Evolutionary conservation across 2,888 invertebrate genomes (phyloP).

Genomic region (Phasia obesa): DNA sequence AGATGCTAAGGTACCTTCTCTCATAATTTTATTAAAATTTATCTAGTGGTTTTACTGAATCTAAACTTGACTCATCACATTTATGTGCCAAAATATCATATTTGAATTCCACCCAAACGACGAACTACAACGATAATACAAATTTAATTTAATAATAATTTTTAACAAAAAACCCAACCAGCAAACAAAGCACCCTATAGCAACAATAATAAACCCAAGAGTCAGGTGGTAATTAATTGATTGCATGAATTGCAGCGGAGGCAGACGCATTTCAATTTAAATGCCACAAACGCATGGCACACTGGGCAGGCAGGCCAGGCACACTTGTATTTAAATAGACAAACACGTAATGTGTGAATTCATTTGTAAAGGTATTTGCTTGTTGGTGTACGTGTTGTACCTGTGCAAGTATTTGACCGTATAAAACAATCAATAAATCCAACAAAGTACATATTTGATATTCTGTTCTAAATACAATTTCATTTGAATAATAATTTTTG

Average conservation of each 20-base stretch:
- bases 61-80: too few relatives aligned
- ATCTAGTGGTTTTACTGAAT: too few relatives aligned
- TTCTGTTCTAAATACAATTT: conserved; percentile 35
- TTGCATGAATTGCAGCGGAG: conserved; percentile 22
- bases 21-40: too few relatives aligned
- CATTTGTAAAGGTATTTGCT: conserved; percentile 17
- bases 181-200: background rate
- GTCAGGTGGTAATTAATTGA: conserved; percentile 49
- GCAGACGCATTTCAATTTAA: conserved; percentile 43
- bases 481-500: conserved; percentile 7
- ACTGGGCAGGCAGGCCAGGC: conserved; percentile 17
- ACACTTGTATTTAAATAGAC: conserved; percentile 15
- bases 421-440: conserved; percentile 26
- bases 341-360: conserved; percentile 37
- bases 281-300: conserved; percentile 43
- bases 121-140: too few relatives aligned
- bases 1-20: too few relatives aligned
- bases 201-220: background rate
- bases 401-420: conserved; percentile 15
- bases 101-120: too few relatives aligned
- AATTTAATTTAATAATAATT: too few relatives aligned
- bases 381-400: background rate
- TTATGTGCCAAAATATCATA: too few relatives aligned
- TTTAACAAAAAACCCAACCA: too few relatives aligned
- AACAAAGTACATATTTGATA: conserved; percentile 8